Base-by-base conservation (phyloP, 2,888 invertebrate species). In the Sphaerophoria taeniata region DNA sequence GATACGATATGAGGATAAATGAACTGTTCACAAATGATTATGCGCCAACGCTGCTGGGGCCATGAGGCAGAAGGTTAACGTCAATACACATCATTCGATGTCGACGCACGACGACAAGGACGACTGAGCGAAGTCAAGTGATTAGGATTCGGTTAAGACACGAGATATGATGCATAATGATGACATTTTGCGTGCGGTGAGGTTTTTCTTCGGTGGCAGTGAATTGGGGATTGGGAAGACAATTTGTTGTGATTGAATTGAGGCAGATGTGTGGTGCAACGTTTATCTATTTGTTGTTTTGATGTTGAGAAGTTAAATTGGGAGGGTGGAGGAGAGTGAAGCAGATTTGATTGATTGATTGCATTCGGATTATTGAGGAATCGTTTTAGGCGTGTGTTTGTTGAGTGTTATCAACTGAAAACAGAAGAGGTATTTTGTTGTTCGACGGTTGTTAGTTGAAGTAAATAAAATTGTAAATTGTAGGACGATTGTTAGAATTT, bases 21-120 rank as follows among this genome's bases (percentile, higher is more conserved):
- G 80, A 84, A 84, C 67, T 56, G 61, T 67, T 2, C 24, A 49
- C 80, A 76, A 80, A 71, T 75, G 67, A 80, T 72, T 71, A 80
- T 76, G 43, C 24, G 24, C 58, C 71, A 49, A 24, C 43, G 60
- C 24, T 24, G 24, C 24, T 24, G 24, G 43, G 12, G 49, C 45
- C 73, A 71, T 78, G 70, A 24, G 43, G 12, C 24, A 60, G 24
- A 74, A 73, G 80, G 76, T 85, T 69, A 56, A 75, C 69, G 84
- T 69, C 83, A 75, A 65, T 16, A 49, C 65, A 65, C 49, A 16
- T 6, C 58, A 24, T 2, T 58, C 24, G 24, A 24, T 39, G 12
- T 34, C 31, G n/a, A n/a, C 31, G 61, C 58, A 36, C 47, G 56
- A 39, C 39, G 9, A 39, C 39, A 9, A 39, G 7, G 39, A 39